Evolutionary conservation across 2,113 vertebrate genomes (phyloP), one percentile per base, ranked within the genome.

Genomic region (Arenaria interpres): DNA sequence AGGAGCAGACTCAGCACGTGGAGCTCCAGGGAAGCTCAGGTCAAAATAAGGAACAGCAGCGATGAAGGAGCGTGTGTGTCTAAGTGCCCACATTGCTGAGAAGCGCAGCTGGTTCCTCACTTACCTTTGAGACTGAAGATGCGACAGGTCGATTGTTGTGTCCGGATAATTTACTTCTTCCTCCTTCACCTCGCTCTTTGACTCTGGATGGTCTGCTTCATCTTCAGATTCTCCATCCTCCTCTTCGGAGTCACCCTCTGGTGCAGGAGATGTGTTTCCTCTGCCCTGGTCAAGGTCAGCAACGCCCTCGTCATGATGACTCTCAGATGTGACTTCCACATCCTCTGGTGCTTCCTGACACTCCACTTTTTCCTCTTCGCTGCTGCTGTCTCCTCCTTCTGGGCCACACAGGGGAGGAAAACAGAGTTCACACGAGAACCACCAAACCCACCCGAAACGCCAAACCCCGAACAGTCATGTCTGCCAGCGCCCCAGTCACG

Each of bases 81-180:
- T 22, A 6, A 51, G 62, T 4, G 25, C 17, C 24, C 50, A 9
- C 23, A 1, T 1, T 45, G 77, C 79, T 25, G 51, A 7, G 12
- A 12, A 43, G 11, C 0, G 0, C 50, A 45, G 67, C 39, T 16
- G 39, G n/a, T 77, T 18, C 90, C 75, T 8, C 32, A 22, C 71
- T 97, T 95, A 99, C 99, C 99, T 99, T 96, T 97, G 98, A 28
- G 98, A 94, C 72, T 99, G 99, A 41, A 99, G 98, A 90, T 99
- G 99, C 2, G 99, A 98, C 82, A 99, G 98, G 54, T 99, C 98
- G 35, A 99, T 99, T 13, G 98, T 97, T 5, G 99, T 99, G 60
- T 99, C 99, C 4, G 99, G 99, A 69, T 99, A 99, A 95, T 91
- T 96, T 62, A 99, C 89, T 46, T 95, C 97, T 39, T 97, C 96